Evolutionary conservation across 2,113 vertebrate genomes (phyloP), one percentile per base, ranked within the genome.

Genomic region (Recurvirostra avosetta): DNA sequence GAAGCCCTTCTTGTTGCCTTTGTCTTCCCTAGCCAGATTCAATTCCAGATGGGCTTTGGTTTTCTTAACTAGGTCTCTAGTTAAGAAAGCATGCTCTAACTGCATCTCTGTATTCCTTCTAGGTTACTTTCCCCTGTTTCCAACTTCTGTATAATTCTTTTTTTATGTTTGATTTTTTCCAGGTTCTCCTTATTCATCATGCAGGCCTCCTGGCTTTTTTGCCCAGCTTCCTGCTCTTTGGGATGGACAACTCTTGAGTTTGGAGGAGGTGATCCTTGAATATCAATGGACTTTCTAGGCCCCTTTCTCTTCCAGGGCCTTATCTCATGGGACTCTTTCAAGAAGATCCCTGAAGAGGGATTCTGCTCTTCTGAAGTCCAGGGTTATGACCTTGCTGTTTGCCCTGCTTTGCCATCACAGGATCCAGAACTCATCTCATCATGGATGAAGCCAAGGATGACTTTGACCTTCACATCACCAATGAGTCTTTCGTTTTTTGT

Each of bases 21-120:
- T 34, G 50, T 22, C 12, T 34, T 17, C 0, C 0, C 36, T 83
- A 32, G 7, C 4, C 15, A 47, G 34, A 58, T 62, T 63, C 13
- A 88, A 23, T 63, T 63, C 11, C 16, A 80, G 5, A n/a, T 36
- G 36, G 26, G 19, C 10, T 80, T 65, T 45, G 27, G 10, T 38
- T 29, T 67, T 74, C 36, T 58, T 67, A 74, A 67, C 7, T 5
- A 52, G 26, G 19, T 52, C 15, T 66, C 14, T 66, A 19, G 25
- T 41, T 67, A 40, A 55, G 36, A 87, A 77, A 78, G 10, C 7
- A 36, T 47, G 22, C 2, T 72, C 22, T 72, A 14, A 49, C 8
- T 25, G 22, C 15, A 10, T 17, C 7, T 49, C 12, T 61, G 5
- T 38, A 50, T 30, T 61, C 41, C 29, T 71, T 25, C 5, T 27